phyloP scores from a whole-genome alignment of 2,797 vertebrate genomes.

The Acanthornis magna region DNA sequence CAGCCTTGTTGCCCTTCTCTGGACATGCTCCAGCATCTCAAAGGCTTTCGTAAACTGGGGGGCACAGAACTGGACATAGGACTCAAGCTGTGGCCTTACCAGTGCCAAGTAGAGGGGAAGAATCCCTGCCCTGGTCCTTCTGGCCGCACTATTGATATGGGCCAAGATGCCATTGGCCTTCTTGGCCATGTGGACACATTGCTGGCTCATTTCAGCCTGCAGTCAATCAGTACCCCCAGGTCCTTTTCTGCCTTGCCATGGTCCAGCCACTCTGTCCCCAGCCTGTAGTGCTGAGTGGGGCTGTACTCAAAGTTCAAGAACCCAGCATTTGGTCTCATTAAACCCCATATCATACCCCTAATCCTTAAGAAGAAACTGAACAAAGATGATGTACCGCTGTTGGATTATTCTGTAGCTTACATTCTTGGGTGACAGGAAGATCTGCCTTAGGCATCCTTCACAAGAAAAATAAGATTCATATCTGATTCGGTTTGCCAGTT shows the following conservation, averaged over 20 bases:
- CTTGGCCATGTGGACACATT: not conserved
- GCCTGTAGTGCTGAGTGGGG: accelerated
- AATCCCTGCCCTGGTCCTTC: not conserved
- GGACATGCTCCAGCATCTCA: not conserved
- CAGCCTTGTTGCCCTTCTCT: not conserved
- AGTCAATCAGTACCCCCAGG: not conserved
- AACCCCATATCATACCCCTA: not conserved
- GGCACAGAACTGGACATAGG: not conserved
- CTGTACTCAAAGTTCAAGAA: not conserved
- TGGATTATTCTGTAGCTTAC: not conserved
- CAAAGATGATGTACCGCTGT: not conserved
- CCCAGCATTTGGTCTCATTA: not conserved
- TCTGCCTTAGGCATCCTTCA: not conserved
- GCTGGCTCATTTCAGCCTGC: not conserved
- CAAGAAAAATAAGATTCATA: not conserved
- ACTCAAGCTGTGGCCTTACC: too few species aligned
- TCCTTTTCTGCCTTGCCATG: not conserved
- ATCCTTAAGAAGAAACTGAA: not conserved
- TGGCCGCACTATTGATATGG: not conserved
- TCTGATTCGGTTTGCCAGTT: not conserved
- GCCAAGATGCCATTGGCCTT: not conserved
- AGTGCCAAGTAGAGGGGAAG: too few species aligned
- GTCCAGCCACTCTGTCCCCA: not conserved
- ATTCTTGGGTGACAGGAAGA: not conserved
- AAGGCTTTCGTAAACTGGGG: not conserved